Conservation (phyloP, 2,888 invertebrate genomes). For the Leucophenga maculata region DNA sequence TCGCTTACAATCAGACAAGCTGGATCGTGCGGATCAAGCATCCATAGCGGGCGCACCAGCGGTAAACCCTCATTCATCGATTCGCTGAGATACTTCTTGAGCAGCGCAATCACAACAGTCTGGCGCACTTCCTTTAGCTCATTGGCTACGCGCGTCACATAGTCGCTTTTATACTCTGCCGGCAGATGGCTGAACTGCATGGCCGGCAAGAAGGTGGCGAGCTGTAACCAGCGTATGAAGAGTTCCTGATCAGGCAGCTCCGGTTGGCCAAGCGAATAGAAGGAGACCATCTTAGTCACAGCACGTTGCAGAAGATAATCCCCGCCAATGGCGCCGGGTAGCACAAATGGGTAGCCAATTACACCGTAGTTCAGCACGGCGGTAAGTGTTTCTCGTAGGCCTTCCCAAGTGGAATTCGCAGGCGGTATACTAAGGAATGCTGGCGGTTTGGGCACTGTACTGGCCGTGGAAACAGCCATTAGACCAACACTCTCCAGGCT, state of each 20-base stretch:
- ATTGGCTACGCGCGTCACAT: conserved; percentile 84
- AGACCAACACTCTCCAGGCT: conserved; percentile 74
- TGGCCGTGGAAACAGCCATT: conserved; percentile 88
- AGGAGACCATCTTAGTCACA: conserved; percentile 73
- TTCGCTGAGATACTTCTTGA: conserved; percentile 84
- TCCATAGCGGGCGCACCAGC: conserved; percentile 91
- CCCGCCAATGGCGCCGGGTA: conserved; percentile 95
- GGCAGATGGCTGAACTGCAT: conserved; percentile 93
- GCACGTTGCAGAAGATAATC: conserved; percentile 79
- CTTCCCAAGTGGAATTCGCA: conserved; percentile 91
- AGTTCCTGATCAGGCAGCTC: conserved; percentile 85
- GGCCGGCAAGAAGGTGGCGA: conserved; percentile 91
- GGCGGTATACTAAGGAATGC: conserved; percentile 90
- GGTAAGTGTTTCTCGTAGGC: conserved; percentile 86
- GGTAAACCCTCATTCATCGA: conserved; percentile 87
- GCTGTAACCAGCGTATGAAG: conserved; percentile 91
- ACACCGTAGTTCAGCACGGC: conserved; percentile 90
- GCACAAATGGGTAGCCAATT: conserved; percentile 92
- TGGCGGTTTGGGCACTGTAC: conserved; percentile 85
- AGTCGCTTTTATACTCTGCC: conserved; percentile 87
- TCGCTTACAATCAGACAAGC: conserved; percentile 84
- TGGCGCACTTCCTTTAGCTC: conserved; percentile 82
- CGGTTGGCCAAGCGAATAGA: conserved; percentile 74
- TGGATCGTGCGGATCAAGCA: conserved; percentile 85
- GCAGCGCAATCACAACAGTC: conserved; percentile 82